Base-by-base conservation (phyloP, 2,888 invertebrate species). In the Oscheius sp. region DNA sequence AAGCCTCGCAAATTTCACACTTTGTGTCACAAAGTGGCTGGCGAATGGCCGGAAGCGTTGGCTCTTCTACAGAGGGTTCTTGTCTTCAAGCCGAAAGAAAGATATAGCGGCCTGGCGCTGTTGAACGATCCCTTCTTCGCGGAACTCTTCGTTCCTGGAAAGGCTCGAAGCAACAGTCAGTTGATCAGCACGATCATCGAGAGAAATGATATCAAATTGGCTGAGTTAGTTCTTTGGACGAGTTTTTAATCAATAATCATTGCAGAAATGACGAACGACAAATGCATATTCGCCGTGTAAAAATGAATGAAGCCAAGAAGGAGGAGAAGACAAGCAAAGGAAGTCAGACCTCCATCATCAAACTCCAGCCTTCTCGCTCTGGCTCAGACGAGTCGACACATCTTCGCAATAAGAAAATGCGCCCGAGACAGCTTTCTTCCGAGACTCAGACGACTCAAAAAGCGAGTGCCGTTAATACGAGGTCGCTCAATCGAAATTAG, bases 111-210 rank as follows among this genome's bases (percentile, higher is more conserved):
- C 10, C 65, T 67, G 10, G 70, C 71, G 61, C 71, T 80, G 27
- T 70, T 81, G 23, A 27, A 64, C 3, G 75, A 81, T 61, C 25
- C 69, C 4, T 81, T 74, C 48, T 81, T 81, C 67, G 70, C 74
- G n/a, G 23, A 23, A 3, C 61, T 61, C 61, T 61, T 61, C 45
- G 61, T 23, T 17, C 29, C 25, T 17, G 61, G 45, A 27, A 45
- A 42, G n/a, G 6, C 10, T 42, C 61, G 61, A 17, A 2, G 29
- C 27, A 61, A 61, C n/a, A 45, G 61, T 17, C 61, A 45, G 61
- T 45, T 17, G 42, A 61, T 61, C 2, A 15, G 45, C 42, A 27
- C 42, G 29, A 45, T 42, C 45, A n/a, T 61, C 29, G n/a, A 39
- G n/a, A 5, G 12, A 15, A 17, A 15, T 10, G 29, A 39, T 10